Conservation (phyloP, 1,140 invertebrate species). For the Neomicropteryx cornuta region DNA sequence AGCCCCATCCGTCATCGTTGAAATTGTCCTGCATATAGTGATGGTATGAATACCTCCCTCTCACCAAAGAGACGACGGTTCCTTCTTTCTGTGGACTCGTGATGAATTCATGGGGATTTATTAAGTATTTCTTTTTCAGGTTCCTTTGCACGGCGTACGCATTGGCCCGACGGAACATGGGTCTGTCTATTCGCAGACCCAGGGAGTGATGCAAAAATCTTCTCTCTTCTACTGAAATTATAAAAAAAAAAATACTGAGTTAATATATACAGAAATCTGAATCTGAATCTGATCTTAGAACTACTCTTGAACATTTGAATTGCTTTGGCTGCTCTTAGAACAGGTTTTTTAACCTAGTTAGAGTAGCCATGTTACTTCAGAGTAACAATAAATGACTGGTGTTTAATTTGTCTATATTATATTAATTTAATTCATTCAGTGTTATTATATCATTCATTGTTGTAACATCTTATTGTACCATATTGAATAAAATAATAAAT, state of each 20-base stretch:
- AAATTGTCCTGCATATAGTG: slow-evolving; percentile 95
- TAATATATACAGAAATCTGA: too few species aligned
- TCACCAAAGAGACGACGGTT: slow-evolving; percentile 48
- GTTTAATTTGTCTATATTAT: too few species aligned
- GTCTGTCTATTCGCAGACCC: slow-evolving; percentile 50
- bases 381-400: too few species aligned
- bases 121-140: slow-evolving; percentile 39
- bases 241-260: too few species aligned
- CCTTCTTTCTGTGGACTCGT: slow-evolving; percentile 13
- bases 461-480: too few species aligned
- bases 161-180: slow-evolving; percentile 62
- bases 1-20: slow-evolving; percentile 97
- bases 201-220: slow-evolving; percentile 55
- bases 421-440: too few species aligned
- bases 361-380: too few species aligned
- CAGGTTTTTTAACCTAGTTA: too few species aligned
- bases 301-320: slow-evolving; percentile 9
- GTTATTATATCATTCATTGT: too few species aligned
- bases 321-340: too few species aligned
- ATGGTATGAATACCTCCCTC: slow-evolving; percentile 85
- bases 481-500: too few species aligned
- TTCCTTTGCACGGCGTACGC: slow-evolving; percentile 45
- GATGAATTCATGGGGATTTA: slow-evolving; percentile 57
- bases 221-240: slow-evolving; percentile 49
- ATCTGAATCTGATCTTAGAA: too few species aligned